Evolutionary conservation across 2,113 vertebrate species (phyloP).

Genomic region (Muntiacus muntjak): DNA sequence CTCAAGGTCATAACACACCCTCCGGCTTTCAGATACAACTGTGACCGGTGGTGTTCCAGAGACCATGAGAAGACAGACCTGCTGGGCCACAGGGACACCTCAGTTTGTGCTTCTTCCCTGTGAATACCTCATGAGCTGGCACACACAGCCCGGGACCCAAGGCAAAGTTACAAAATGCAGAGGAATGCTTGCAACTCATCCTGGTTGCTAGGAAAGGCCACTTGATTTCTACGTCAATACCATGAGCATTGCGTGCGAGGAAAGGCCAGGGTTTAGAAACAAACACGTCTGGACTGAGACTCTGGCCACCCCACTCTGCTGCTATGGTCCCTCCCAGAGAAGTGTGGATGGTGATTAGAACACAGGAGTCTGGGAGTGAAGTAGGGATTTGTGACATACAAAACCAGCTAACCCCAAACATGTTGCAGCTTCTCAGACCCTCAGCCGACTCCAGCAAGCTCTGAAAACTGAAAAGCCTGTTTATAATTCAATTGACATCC

Average conservation of each 20-base stretch:
- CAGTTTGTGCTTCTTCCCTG: background rate
- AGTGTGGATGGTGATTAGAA: background rate
- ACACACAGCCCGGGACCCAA: background rate
- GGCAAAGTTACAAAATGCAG: background rate
- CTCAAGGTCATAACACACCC: background rate
- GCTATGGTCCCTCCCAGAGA: background rate
- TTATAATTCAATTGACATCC: background rate
- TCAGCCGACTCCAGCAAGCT: background rate
- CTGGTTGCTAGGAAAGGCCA: background rate
- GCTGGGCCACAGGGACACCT: background rate
- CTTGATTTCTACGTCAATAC: too few relatives aligned
- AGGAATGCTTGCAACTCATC: background rate
- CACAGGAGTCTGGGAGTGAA: background rate
- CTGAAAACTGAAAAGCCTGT: background rate
- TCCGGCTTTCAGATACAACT: background rate
- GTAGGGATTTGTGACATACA: background rate
- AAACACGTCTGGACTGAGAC: background rate
- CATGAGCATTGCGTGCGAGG: accelerated
- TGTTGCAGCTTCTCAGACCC: background rate
- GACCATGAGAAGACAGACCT: background rate
- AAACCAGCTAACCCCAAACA: background rate
- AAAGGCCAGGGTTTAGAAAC: background rate
- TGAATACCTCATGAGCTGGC: background rate
- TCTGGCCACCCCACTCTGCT: too few relatives aligned
- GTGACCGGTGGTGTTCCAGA: accelerated